These are phyloP conservation scores for Ginglymostoma cirratum DNA, from an alignment of 2,113 vertebrate genomes.

Conservation along the genomic window DNA sequence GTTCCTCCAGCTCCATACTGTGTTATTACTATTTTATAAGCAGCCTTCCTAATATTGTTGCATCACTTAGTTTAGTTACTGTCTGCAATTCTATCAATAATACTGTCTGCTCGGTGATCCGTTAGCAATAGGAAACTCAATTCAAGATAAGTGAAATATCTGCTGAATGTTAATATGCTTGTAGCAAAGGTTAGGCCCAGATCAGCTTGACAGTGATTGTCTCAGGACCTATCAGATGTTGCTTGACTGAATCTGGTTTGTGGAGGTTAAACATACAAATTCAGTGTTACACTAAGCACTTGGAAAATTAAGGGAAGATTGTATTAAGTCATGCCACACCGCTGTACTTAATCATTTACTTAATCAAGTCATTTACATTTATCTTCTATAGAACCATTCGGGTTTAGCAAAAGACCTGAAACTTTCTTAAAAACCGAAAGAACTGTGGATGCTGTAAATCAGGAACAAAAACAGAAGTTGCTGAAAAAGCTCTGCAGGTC, in stretches of 20 bases:
- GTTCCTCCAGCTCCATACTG: too few species aligned
- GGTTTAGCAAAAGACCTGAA: neutral
- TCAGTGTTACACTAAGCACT: neutral
- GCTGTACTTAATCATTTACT: neutral
- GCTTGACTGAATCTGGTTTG: neutral
- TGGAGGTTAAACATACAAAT: neutral
- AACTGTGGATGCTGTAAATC: too few species aligned
- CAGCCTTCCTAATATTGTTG: neutral
- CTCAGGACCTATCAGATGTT: neutral
- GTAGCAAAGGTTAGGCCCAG: neutral
- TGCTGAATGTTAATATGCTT: neutral
- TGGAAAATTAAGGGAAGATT: neutral
- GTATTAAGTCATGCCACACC: neutral
- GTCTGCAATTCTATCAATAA: neutral
- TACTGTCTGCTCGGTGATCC: neutral
- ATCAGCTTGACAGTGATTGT: neutral
- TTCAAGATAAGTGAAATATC: neutral
- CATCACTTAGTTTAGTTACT: neutral
- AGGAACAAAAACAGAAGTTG: too few species aligned
- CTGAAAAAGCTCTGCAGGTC: too few species aligned
- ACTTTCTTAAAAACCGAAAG: conserved; percentile 45
- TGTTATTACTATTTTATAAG: too few species aligned
- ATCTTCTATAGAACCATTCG: neutral
- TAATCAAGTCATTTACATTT: neutral
- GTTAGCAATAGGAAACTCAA: neutral